Evolutionary conservation across 2,888 invertebrate genomes (phyloP).

Genomic region (Hyppa rectilinea): DNA sequence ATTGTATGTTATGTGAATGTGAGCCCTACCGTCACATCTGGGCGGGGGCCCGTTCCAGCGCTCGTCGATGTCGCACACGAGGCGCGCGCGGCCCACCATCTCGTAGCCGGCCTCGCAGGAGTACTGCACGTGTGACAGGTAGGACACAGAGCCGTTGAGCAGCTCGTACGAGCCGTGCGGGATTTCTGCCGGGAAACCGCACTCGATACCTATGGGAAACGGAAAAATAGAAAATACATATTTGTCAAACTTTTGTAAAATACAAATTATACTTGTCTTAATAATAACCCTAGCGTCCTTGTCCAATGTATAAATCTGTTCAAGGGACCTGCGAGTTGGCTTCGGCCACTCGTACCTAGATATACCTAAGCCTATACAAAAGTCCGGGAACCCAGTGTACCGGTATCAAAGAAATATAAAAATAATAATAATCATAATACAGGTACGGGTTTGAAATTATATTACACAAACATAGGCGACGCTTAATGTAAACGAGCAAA

Average conservation of each 20-base stretch:
- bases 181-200: conserved; percentile 97
- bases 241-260: not conserved
- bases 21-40: conserved; percentile 91
- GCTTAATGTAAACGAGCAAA: too few relatives aligned
- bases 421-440: too few relatives aligned
- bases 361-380: too few relatives aligned
- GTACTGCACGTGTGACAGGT: conserved; percentile 96
- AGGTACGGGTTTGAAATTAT: too few relatives aligned
- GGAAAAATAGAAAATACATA: not conserved
- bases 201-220: conserved; percentile 94
- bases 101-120: conserved; percentile 95
- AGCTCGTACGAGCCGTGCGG: conserved; percentile 95
- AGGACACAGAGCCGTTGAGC: conserved; percentile 96
- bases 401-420: too few relatives aligned
- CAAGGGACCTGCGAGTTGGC: too few relatives aligned
- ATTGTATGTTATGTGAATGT: not conserved
- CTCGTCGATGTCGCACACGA: conserved; percentile 97
- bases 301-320: too few relatives aligned
- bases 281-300: too few relatives aligned
- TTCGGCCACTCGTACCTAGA: too few relatives aligned
- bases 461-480: too few relatives aligned
- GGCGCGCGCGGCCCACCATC: conserved; percentile 95
- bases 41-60: conserved; percentile 98
- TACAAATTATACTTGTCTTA: not conserved
- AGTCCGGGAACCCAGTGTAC: too few relatives aligned